Percentiles rank a stretch among this genome's conserved stretches.
phyloP scores from a whole-genome alignment of 1,140 invertebrate genomes.

The Meloidogyne floridensis region DNA sequence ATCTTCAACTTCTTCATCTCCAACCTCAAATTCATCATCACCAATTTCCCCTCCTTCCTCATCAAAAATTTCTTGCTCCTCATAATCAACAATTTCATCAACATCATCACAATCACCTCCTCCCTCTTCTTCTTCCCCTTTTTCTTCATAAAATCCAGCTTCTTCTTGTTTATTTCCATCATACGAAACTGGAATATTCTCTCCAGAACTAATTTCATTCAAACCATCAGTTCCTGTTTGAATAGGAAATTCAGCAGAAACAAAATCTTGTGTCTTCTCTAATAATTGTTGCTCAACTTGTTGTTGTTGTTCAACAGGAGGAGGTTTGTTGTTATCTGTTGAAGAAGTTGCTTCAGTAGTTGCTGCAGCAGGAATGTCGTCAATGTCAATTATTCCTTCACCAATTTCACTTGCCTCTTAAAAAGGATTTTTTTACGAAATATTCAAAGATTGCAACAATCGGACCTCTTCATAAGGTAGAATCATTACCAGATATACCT shows the following conservation, averaged over 20 bases:
- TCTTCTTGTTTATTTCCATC: constrained; percentile 7
- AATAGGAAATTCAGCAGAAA: too few species aligned
- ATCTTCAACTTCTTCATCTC: constrained; percentile 11
- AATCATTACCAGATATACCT: too few species aligned
- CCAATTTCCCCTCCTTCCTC: background rate
- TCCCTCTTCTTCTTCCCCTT: background rate
- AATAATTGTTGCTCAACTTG: background rate
- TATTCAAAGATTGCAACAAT: too few species aligned
- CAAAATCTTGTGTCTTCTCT: background rate
- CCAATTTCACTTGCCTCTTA: background rate
- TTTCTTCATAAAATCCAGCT: background rate
- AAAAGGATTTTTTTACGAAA: background rate
- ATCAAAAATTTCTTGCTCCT: background rate
- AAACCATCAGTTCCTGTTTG: background rate
- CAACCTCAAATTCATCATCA: constrained; percentile 5
- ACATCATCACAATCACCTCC: background rate
- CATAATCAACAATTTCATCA: constrained; percentile 20
- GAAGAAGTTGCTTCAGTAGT: background rate
- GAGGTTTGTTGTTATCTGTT: background rate
- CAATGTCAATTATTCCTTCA: constrained; percentile 6
- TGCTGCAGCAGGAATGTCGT: background rate
- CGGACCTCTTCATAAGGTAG: too few species aligned
- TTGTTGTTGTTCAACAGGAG: background rate
- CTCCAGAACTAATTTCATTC: background rate
- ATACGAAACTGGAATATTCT: background rate